Conservation (phyloP, 2,888 invertebrate species). For the Antheraea yamamai region DNA sequence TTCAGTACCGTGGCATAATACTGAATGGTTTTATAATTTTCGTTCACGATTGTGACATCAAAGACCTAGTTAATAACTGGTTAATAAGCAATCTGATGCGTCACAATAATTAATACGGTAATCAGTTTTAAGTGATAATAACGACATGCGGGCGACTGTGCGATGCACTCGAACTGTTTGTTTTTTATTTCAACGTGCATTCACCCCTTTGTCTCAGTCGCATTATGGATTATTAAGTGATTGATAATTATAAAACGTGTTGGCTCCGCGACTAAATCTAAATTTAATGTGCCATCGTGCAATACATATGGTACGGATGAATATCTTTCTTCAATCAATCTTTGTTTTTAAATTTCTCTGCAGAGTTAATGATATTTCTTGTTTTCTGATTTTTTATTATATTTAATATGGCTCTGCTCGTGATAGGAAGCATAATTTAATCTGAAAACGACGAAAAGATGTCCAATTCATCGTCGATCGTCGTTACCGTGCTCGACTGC, state of each 20-base stretch:
- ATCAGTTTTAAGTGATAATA: slow-evolving; percentile 76
- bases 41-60: slow-evolving; percentile 60
- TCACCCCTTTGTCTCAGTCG: slow-evolving; percentile 57
- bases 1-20: background rate
- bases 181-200: slow-evolving; percentile 59
- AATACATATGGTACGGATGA: background rate
- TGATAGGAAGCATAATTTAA: no score
- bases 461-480: no score
- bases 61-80: slow-evolving; percentile 41
- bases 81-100: slow-evolving; percentile 75
- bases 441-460: no score
- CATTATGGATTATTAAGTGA: slow-evolving; percentile 8
- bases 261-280: background rate
- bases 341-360: no score
- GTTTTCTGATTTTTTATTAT: no score
- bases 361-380: no score
- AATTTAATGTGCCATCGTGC: background rate
- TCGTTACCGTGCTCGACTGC: no score
- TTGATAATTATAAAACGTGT: background rate
- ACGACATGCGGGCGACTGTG: slow-evolving; percentile 70
- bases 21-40: background rate
- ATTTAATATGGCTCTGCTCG: no score
- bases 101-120: slow-evolving; percentile 73
- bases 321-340: background rate
- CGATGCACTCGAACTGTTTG: slow-evolving; percentile 51